Conservation (phyloP, 2,113 vertebrate genomes). For the Campylomormyrus numenius region DNA sequence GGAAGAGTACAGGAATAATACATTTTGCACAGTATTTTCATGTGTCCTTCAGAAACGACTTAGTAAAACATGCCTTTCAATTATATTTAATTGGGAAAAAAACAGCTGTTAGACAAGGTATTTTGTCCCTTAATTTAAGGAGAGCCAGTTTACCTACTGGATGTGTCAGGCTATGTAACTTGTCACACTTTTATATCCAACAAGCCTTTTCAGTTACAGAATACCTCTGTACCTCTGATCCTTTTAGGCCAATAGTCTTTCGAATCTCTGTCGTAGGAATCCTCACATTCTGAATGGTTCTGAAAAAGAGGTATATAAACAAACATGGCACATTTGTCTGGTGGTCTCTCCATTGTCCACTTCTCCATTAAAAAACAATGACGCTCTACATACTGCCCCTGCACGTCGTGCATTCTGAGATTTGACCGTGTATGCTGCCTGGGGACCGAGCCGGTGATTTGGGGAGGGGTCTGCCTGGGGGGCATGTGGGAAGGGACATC, state of each 20-base stretch:
- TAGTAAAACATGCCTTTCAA: neutral
- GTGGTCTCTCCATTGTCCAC: neutral
- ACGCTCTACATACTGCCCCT: neutral
- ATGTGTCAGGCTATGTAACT: neutral
- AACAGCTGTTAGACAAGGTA: neutral
- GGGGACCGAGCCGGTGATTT: neutral
- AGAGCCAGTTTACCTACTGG: neutral
- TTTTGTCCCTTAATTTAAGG: neutral
- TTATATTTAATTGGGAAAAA: neutral
- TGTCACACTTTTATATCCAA: neutral
- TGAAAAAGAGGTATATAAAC: conserved; percentile 33
- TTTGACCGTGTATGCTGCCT: neutral
- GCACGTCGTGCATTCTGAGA: neutral
- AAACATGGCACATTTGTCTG: conserved; percentile 20
- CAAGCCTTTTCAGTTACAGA: neutral
- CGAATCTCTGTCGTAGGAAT: conserved; percentile 49
- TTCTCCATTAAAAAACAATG: neutral
- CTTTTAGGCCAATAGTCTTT: conserved; percentile 33
- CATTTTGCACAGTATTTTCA: neutral
- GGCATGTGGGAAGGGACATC: neutral
- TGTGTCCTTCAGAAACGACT: neutral
- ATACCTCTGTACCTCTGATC: conserved; percentile 47
- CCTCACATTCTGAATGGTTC: conserved; percentile 62
- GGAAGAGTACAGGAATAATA: neutral
- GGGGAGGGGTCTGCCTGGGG: too few relatives aligned